Evolutionary conservation across 92 coral and sea anemone genomes (phyloP), one percentile per base, ranked within the genome.

Genomic region (Umimayanthus kanabou): DNA sequence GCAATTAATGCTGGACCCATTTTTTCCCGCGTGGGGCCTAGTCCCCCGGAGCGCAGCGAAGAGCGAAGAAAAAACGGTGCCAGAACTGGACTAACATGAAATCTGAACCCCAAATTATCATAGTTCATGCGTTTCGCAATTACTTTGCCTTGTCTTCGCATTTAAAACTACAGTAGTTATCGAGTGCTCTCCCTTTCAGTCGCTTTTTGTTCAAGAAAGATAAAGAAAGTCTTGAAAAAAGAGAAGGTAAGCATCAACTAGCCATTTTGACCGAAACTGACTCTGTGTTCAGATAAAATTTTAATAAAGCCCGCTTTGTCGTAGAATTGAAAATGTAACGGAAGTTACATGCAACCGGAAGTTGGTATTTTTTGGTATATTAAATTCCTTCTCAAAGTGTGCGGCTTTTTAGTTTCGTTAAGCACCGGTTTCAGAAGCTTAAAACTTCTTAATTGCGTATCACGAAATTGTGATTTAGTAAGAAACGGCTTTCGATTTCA

Each of bases 321-420:
- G 29, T 43, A 76, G 33, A 76, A 76, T 29, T 76, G 57, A 43
- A 76, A 76, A 45, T 76, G 80, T 76, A 76, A 76, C 57, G 80
- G 80, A 76, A 42, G 80, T 43, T 76, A 76, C 55, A 76, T 42
- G 80, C 47, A 76, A 76, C 80, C 28, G 80, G 80, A 76, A 76
- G 80, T 76, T 20, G 30, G 80, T 76, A 20, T 33, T 76, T 8
- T 76, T 76, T 76, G 33, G 57, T 76, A 15, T 76, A 42, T 47
- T 33, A 33, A 42, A 43, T 40, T 76, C 57, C 61, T 76, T 76
- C 61, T 76, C n/a, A 76, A 76, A 43, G 45, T 0, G 58, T 76
- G 16, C 11, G 9, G 55, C 80, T 39, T 76, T 76, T 4, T 42
- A 76, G 42, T 76, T 18, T 76, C 80, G 57, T 76, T 3, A 76